Evolutionary conservation across 2,888 invertebrate species (phyloP).

Genomic region (Hipparchia semele): DNA sequence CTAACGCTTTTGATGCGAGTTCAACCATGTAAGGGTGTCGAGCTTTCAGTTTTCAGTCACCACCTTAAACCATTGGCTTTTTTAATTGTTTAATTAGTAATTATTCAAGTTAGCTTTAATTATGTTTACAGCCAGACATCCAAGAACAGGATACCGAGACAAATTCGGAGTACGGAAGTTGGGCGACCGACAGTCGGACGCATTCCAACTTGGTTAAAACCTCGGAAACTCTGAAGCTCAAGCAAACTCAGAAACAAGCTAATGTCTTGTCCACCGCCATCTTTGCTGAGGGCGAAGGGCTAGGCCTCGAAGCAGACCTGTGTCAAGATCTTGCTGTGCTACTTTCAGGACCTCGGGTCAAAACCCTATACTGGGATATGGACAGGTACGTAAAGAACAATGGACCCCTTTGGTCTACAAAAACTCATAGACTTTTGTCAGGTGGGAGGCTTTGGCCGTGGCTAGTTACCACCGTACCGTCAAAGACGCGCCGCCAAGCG

Average conservation of each 20-base stretch:
- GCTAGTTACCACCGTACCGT: too few relatives aligned
- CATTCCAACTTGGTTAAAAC: conserved; percentile 79
- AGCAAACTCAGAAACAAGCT: conserved; percentile 70
- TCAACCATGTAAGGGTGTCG: too few relatives aligned
- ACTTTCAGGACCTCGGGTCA: conserved; percentile 87
- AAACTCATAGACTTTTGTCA: too few relatives aligned
- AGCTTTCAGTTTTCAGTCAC: too few relatives aligned
- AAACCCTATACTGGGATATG: conserved; percentile 88
- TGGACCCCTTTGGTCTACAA: too few relatives aligned
- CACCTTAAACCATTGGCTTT: too few relatives aligned
- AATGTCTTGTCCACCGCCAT: conserved; percentile 82
- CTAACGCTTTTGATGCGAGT: too few relatives aligned
- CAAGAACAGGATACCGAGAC: conserved; percentile 52
- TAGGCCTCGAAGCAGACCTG: conserved; percentile 85
- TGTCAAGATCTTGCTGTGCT: conserved; percentile 88
- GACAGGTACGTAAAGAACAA: conserved; percentile 55
- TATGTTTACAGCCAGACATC: conserved; percentile 50
- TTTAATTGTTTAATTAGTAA: too few relatives aligned
- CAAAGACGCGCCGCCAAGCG: too few relatives aligned
- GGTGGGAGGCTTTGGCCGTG: too few relatives aligned
- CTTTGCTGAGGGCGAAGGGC: conserved; percentile 83
- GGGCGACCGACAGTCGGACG: conserved; percentile 75
- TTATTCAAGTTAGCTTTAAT: not conserved
- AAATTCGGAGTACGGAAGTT: conserved; percentile 65
- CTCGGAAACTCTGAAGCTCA: conserved; percentile 70